Conservation (phyloP, 2,888 invertebrate species). For the Orthosia gracilis region DNA sequence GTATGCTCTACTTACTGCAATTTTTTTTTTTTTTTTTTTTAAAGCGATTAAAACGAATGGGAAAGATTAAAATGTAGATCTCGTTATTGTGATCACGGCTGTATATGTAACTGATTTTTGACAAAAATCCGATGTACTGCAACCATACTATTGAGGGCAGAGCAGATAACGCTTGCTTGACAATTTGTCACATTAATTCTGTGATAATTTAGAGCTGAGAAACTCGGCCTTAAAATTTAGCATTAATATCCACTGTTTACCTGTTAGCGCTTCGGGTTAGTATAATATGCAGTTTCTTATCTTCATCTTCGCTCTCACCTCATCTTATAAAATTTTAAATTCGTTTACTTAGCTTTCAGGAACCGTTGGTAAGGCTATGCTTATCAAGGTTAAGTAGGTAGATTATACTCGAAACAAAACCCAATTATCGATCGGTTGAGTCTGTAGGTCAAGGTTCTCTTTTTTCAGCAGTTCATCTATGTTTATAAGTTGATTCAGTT, state of each 20-base stretch:
- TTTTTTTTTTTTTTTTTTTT: too few species aligned
- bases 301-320: constrained; percentile 5
- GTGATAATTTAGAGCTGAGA: too few species aligned
- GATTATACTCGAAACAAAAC: constrained; percentile 10
- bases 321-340: constrained; percentile 35
- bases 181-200: too few species aligned
- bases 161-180: too few species aligned
- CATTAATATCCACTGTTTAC: constrained; percentile 36
- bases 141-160: too few species aligned
- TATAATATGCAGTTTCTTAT: constrained; percentile 41
- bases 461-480: constrained; percentile 25
- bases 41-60: too few species aligned
- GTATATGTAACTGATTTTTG: too few species aligned
- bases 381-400: constrained; percentile 9
- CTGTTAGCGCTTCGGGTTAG: constrained; percentile 7
- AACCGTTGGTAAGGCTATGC: neutral
- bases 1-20: too few species aligned
- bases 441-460: constrained; percentile 31
- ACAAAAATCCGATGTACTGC: too few species aligned
- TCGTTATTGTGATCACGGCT: too few species aligned
- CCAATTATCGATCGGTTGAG: constrained; percentile 34
- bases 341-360: constrained; percentile 2
- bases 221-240: constrained; percentile 45
- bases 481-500: constrained; percentile 23
- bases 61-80: too few species aligned